These are phyloP conservation scores for Myiothlypis chrysogaster DNA, from an alignment of 2,797 vertebrate species.

Conservation along the genomic window DNA sequence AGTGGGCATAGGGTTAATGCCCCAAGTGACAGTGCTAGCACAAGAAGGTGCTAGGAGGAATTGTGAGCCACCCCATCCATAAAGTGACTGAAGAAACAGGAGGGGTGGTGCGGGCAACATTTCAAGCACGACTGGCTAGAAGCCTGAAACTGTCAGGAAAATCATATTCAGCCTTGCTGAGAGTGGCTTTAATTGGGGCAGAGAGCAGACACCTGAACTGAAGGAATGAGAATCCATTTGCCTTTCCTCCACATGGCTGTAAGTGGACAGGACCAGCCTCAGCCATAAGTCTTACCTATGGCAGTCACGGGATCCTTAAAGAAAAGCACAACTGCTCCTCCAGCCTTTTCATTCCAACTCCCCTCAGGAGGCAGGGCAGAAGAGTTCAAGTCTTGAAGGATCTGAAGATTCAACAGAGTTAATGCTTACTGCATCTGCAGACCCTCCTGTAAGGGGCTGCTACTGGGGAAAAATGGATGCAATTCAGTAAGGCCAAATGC, in stretches of 20 bases:
- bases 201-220: background rate
- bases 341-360: background rate
- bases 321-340: background rate
- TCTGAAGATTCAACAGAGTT: background rate
- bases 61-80: background rate
- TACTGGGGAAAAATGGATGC: background rate
- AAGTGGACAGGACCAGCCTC: background rate
- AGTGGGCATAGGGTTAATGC: background rate
- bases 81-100: background rate
- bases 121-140: background rate
- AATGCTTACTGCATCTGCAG: background rate
- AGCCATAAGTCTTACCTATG: background rate
- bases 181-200: background rate
- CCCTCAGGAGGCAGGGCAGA: background rate
- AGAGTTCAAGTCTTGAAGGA: background rate
- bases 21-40: background rate
- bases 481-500: background rate
- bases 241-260: background rate
- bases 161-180: background rate
- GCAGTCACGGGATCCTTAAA: background rate
- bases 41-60: background rate
- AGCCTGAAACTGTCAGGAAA: background rate
- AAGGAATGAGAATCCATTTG: background rate
- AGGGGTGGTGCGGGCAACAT: background rate
- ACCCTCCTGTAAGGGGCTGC: background rate